A percentile compares a stretch with the other conserved stretches of the same genome.
Evolutionary conservation across 2,113 vertebrate species (phyloP).

Genomic region (Lathamus discolor): DNA sequence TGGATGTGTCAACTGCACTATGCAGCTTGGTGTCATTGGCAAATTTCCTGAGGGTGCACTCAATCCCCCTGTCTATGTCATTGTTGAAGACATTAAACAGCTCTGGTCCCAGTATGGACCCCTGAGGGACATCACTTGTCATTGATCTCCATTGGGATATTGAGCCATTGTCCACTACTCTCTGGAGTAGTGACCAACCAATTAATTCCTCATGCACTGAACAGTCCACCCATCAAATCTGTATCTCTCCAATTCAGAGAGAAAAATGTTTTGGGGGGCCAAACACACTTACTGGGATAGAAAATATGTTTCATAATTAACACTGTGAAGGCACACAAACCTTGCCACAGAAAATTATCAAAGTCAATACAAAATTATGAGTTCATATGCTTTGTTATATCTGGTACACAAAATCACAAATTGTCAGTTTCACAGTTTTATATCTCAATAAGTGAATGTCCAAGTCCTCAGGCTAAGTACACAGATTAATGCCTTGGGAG

Average conservation of each 20-base stretch:
- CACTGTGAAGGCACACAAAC: background rate
- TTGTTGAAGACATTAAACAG: background rate
- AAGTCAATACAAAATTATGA: background rate
- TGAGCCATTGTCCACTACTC: background rate
- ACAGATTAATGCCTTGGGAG: background rate
- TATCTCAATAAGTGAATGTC: background rate
- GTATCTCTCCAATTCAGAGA: rapidly evolving
- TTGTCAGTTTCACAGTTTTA: background rate
- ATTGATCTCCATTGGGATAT: background rate
- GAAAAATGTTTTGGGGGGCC: background rate
- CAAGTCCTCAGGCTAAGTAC: background rate
- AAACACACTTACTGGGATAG: background rate
- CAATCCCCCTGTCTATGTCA: rapidly evolving
- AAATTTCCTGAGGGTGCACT: background rate
- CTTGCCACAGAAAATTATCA: background rate
- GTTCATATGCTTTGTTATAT: background rate
- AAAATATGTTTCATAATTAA: background rate
- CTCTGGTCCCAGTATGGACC: background rate
- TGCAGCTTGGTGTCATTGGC: background rate
- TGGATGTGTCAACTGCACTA: rapidly evolving
- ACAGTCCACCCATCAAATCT: background rate
- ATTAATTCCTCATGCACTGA: background rate
- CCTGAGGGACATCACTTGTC: background rate
- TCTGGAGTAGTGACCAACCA: background rate
- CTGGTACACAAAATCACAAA: background rate